These are phyloP conservation scores for Brevimyrus niger DNA, from an alignment of 2,113 vertebrate species.

Conservation along the genomic window DNA sequence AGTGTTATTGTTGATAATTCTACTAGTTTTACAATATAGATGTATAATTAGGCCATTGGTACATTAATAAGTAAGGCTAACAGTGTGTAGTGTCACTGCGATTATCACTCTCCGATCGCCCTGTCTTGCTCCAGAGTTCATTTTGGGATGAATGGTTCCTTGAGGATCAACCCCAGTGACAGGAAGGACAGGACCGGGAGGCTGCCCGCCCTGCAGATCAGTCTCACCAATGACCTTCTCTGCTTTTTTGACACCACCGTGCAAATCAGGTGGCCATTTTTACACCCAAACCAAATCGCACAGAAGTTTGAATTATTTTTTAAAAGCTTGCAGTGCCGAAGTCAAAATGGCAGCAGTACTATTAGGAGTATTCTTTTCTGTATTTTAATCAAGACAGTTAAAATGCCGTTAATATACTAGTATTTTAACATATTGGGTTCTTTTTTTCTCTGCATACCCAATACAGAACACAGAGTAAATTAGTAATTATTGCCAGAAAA, in stretches of 20 bases:
- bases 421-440: neutral
- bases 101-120: constrained; percentile 11
- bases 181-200: constrained; percentile 46
- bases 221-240: constrained; percentile 71
- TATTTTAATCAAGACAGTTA: neutral
- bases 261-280: constrained; percentile 73
- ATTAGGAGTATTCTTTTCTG: neutral
- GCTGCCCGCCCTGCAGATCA: constrained; percentile 63
- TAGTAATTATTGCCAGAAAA: neutral
- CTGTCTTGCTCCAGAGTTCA: constrained; percentile 66
- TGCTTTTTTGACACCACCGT: constrained; percentile 78
- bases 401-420: neutral
- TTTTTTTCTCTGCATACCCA: neutral
- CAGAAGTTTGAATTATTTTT: neutral
- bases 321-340: neutral
- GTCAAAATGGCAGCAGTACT: neutral
- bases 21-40: constrained; percentile 18
- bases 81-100: neutral
- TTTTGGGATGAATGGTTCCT: constrained; percentile 91
- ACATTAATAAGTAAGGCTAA: neutral
- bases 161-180: constrained; percentile 68
- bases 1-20: neutral
- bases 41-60: constrained; percentile 28
- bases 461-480: neutral
- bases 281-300: neutral